These are phyloP conservation scores for Halocynthia aurantium DNA, from an alignment of 23 tunicate species.

Conservation along the genomic window DNA sequence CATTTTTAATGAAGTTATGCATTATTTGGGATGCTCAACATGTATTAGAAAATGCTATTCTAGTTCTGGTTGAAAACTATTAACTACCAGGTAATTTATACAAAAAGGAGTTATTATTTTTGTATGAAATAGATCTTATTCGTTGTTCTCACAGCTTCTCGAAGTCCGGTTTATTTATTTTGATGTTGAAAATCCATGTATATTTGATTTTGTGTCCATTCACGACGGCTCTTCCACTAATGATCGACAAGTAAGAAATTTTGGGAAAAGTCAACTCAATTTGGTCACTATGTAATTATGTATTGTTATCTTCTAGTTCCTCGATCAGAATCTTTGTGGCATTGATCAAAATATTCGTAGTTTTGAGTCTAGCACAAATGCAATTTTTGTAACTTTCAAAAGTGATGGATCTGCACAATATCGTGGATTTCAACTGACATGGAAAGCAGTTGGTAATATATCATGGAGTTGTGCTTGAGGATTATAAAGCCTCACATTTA, in stretches of 20 bases:
- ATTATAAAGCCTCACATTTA: neutral
- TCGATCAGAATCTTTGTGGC: conserved; percentile 5
- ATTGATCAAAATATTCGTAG: neutral
- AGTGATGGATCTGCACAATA: neutral
- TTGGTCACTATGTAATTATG: too few relatives aligned
- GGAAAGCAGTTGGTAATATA: conserved; percentile 10
- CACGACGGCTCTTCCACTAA: conserved; percentile 9
- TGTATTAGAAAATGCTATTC: neutral
- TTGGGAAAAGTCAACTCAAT: neutral
- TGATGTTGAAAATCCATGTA: conserved; percentile 12
- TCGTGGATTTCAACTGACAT: conserved; percentile 3
- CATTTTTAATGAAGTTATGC: neutral
- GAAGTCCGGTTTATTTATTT: conserved; percentile 6
- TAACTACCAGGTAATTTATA: neutral
- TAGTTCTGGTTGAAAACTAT: neutral
- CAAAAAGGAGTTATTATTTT: neutral
- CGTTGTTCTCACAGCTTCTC: conserved; percentile 1
- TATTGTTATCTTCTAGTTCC: neutral
- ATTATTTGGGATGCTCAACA: neutral
- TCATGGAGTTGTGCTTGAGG: neutral
- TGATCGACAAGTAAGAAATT: conserved; percentile 2
- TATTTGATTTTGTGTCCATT: neutral
- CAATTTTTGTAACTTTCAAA: neutral
- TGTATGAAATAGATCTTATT: neutral
- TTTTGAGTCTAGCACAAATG: conserved; percentile 23